phyloP scores from a whole-genome alignment of 2,113 vertebrate species.

The Phasianus colchicus region DNA sequence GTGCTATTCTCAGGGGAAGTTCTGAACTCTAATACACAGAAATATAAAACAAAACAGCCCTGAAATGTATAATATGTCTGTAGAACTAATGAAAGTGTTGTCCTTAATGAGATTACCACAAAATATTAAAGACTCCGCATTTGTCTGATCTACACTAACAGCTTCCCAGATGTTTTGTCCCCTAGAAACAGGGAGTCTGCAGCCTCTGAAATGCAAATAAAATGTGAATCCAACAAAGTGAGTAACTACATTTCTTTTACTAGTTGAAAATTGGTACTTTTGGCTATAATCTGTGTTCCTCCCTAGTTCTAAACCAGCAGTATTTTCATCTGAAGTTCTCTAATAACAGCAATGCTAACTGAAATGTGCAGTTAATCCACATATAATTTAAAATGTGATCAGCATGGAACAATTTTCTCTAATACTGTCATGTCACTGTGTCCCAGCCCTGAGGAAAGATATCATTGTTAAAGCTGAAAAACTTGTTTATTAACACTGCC shows the following conservation, averaged over 20 bases:
- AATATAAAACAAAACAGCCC: neutral
- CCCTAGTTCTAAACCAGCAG: neutral
- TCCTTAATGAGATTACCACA: neutral
- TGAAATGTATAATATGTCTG: neutral
- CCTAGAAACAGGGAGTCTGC: neutral
- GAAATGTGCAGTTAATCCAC: neutral
- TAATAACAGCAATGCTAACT: neutral
- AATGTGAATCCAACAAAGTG: neutral
- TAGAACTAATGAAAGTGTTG: constrained; percentile 1
- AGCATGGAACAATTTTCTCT: neutral
- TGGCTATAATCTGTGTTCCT: neutral
- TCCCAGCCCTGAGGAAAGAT: neutral
- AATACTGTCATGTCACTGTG: neutral
- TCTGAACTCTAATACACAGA: neutral
- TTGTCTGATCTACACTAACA: neutral
- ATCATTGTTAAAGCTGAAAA: neutral
- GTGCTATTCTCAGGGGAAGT: neutral
- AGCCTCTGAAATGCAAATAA: constrained; percentile 26
- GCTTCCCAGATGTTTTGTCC: neutral
- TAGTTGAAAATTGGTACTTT: neutral
- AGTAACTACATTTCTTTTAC: neutral
- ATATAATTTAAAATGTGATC: neutral
- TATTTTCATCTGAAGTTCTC: neutral
- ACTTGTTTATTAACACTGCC: neutral
- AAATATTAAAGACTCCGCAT: neutral